These are phyloP conservation scores for Cephonodes hylas DNA, from an alignment of 2,888 invertebrate genomes.

Conservation along the genomic window DNA sequence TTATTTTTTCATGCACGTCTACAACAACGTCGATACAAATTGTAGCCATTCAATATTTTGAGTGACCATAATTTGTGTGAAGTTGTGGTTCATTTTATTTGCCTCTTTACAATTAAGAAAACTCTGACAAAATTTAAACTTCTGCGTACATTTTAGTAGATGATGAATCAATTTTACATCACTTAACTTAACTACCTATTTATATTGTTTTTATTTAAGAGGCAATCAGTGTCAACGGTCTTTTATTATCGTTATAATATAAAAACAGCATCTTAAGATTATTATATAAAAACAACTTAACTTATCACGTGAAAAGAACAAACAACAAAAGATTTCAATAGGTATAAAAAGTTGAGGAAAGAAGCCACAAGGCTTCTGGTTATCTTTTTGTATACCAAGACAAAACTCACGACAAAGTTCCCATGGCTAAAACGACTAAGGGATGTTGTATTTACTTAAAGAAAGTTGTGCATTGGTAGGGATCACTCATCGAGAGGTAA, in stretches of 20 bases:
- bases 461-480: conserved; percentile 19
- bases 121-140: neutral
- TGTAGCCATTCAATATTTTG: neutral
- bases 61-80: neutral
- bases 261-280: neutral
- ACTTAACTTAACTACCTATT: no score
- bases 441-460: conserved; percentile 1
- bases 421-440: neutral
- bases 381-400: neutral
- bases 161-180: neutral
- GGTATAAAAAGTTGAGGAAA: neutral
- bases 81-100: neutral
- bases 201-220: neutral
- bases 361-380: neutral
- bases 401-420: neutral
- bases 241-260: neutral
- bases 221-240: neutral
- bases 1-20: conserved; percentile 50
- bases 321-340: neutral
- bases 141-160: neutral
- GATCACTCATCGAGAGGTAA: conserved; percentile 30
- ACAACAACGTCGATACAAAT: conserved; percentile 20
- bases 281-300: neutral
- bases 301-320: neutral
- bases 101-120: neutral